Percentiles rank a stretch among this genome's conserved stretches.
These are phyloP conservation scores for Tiphia femorata DNA, from an alignment of 2,888 invertebrate genomes.

Conservation along the genomic window DNA sequence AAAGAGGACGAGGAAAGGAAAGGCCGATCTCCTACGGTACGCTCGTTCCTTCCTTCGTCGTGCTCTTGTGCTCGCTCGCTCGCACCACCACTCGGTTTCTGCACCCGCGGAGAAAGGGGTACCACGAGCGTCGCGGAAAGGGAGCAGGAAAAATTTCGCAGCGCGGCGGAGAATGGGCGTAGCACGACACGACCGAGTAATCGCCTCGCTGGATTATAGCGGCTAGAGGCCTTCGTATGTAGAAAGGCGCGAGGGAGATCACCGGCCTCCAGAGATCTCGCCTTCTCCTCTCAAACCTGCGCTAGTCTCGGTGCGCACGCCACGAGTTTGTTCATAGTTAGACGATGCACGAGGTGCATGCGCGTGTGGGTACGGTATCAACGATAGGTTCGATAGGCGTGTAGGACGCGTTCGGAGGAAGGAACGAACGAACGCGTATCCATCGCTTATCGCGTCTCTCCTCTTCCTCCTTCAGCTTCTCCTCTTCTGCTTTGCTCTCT, in stretches of 20 bases:
- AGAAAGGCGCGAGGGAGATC: slow-evolving; percentile 9
- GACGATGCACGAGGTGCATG: no score
- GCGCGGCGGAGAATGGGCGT: slow-evolving; percentile 41
- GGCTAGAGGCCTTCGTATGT: slow-evolving; percentile 13
- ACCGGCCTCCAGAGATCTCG: slow-evolving; percentile 3
- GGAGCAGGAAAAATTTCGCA: slow-evolving; percentile 51
- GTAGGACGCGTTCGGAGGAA: no score
- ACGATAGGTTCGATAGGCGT: no score
- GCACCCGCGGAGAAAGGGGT: no score
- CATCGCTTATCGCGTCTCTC: neutral
- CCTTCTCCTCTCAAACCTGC: neutral
- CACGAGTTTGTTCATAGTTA: no score
- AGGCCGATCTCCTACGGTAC: slow-evolving; percentile 7
- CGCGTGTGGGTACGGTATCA: no score
- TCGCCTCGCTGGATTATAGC: slow-evolving; percentile 46
- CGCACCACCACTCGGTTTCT: no score
- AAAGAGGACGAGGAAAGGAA: neutral
- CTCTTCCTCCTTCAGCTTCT: neutral
- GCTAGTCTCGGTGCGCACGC: no score
- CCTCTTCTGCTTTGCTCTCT: slow-evolving; percentile 24
- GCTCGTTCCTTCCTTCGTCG: neutral
- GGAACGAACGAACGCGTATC: no score
- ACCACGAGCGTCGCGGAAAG: slow-evolving; percentile 27
- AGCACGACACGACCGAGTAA: slow-evolving; percentile 49
- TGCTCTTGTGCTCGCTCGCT: neutral